Evolutionary conservation across 2,888 invertebrate species (phyloP), one percentile per base, ranked within the genome.

Genomic region (Ormyrus pomaceus): DNA sequence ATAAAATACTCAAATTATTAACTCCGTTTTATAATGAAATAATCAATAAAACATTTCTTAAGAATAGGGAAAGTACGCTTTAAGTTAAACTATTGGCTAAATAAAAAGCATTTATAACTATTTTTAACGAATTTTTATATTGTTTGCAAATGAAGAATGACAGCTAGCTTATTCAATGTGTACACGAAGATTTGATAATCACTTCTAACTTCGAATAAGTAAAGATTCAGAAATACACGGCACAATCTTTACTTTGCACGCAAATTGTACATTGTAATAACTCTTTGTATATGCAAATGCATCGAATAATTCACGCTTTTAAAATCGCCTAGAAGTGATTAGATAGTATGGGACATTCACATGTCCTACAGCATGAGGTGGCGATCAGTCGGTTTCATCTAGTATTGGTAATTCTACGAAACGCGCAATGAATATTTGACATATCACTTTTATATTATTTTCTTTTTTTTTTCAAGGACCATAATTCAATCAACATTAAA

Each of bases 261-360:
- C 8, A 65, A 65, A 74, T 65, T 46, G 48, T 34, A 10, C 45
- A 45, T 11, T 69, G 34, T 64, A 51, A 13, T 51, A 34, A 6
- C 45, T 65, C 56, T 77, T 70, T 59, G 65, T 64, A 65, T 59
- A 65, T 77, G 77, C 56, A 65, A 71, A 71, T 65, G 10, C 13
- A 50, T 46, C 53, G 34, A 51, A 59, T 58, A 77, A 77, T 51
- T 58, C 51, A 46, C 19, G n/a, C 46, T 77, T 77, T 69, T 61
- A 55, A 6, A 77, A 69, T 70, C 48, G 13, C 19, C 19, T 75
- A 3, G 46, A 56, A 53, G 50, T 45, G n/a, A 70, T 62, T 64
- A 55, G 34, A 4, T 34, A 34, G 56, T 10, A 65, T 56, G 65
- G 45, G 11, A 8, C 58, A n/a, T 4, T 13, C 64, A 71, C 10